phyloP scores from a whole-genome alignment of 1,140 invertebrate genomes.

The Orius laevigatus region DNA sequence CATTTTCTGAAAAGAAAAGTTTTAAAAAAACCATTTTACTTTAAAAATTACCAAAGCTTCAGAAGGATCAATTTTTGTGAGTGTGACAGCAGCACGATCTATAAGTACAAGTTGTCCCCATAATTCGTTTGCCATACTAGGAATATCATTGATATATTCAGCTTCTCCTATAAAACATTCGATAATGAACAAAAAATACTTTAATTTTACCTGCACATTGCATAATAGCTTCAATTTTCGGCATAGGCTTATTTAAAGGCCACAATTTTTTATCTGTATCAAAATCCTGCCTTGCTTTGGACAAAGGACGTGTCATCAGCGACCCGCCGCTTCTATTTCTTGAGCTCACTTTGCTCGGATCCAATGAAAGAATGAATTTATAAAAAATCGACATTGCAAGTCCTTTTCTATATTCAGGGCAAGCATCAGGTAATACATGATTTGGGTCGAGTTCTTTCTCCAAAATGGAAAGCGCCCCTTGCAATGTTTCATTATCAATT shows the following conservation, averaged over 20 bases:
- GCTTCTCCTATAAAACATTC: conserved; percentile 39
- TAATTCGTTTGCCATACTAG: conserved; percentile 34
- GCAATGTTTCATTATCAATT: conserved; percentile 32
- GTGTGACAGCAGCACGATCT: conserved; percentile 20
- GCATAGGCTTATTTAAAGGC: conserved; percentile 60
- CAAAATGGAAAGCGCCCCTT: conserved; percentile 38
- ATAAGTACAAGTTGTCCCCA: conserved; percentile 46
- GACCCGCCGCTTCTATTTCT: conserved; percentile 15
- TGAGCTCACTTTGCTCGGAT: conserved; percentile 1
- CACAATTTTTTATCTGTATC: conserved; percentile 55
- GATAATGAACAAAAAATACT: neutral
- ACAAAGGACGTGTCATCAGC: conserved; percentile 34
- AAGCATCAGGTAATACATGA: conserved; percentile 42
- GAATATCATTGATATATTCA: conserved; percentile 45
- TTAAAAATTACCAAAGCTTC: conserved; percentile 36
- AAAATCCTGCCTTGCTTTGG: conserved; percentile 51
- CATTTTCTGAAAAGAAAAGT: conserved; percentile 31
- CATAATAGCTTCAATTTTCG: conserved; percentile 55
- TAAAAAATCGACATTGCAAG: conserved; percentile 30
- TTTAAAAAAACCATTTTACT: neutral
- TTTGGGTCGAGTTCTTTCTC: conserved; percentile 42
- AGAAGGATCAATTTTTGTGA: conserved; percentile 31
- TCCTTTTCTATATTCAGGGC: conserved; percentile 39
- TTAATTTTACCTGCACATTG: conserved; percentile 40
- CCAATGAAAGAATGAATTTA: conserved; percentile 21